A percentile compares a stretch with the other conserved stretches of the same genome.
Evolutionary conservation across 2,888 invertebrate genomes (phyloP).

Genomic region (Lagria hirta): DNA sequence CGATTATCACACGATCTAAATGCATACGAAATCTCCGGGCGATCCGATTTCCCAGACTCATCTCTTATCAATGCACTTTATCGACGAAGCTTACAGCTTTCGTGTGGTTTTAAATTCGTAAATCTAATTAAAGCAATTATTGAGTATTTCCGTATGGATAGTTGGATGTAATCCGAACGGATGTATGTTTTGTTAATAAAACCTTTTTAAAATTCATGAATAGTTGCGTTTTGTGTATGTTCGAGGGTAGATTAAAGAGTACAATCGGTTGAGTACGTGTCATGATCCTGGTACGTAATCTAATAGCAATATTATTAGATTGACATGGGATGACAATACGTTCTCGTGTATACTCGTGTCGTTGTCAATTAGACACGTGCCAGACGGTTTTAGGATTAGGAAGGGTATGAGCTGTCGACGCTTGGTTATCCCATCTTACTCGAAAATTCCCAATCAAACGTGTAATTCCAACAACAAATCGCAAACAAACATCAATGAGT

Average conservation of each 20-base stretch:
- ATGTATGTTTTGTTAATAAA: conserved; percentile 20
- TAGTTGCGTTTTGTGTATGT: conserved; percentile 22
- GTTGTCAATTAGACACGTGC: conserved; percentile 43
- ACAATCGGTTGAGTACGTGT: conserved; percentile 33
- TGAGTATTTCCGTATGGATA: conserved; percentile 13
- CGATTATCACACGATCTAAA: too few species aligned
- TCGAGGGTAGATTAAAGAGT: conserved; percentile 25
- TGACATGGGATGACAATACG: conserved; percentile 41
- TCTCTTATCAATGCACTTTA: too few species aligned
- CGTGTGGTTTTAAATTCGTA: too few species aligned
- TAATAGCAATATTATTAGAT: conserved; percentile 50
- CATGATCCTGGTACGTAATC: conserved; percentile 43
- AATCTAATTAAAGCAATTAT: conserved; percentile 17
- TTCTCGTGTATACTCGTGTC: conserved; percentile 42
- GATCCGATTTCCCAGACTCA: too few species aligned
- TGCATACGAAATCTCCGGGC: too few species aligned
- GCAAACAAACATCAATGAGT: too few species aligned
- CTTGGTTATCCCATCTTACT: conserved; percentile 8
- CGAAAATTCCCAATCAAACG: conserved; percentile 13
- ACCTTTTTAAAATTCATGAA: conserved; percentile 28
- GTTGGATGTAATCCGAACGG: conserved; percentile 7
- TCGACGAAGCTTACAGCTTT: too few species aligned
- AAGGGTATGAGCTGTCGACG: conserved; percentile 15
- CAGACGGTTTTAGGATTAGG: conserved; percentile 34
- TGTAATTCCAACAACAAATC: too few species aligned